phyloP scores from a whole-genome alignment of 2,113 vertebrate genomes.

The Isurus oxyrinchus region DNA sequence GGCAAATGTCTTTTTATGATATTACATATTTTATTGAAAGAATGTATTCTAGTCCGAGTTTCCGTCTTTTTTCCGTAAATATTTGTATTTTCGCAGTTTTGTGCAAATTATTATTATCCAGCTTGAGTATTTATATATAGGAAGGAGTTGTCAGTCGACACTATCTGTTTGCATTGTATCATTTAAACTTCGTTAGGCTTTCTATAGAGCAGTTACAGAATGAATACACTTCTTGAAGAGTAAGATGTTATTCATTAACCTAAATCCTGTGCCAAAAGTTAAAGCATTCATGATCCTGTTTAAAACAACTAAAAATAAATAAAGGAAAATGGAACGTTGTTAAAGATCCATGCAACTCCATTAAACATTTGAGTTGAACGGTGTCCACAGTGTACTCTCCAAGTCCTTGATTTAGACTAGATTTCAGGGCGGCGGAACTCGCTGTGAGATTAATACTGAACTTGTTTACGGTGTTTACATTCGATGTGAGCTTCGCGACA shows the following conservation, averaged over 20 bases:
- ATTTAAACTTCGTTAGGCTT: slow-evolving; percentile 38
- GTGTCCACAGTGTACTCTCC: background rate
- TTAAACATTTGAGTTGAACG: background rate
- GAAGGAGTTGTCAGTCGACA: slow-evolving; percentile 41
- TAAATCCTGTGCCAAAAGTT: slow-evolving; percentile 58
- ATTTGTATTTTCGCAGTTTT: slow-evolving; percentile 55
- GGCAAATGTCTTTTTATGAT: slow-evolving; percentile 35
- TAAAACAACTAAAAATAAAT: background rate
- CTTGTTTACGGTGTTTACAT: slow-evolving; percentile 5
- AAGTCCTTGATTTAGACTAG: background rate
- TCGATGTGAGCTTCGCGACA: background rate
- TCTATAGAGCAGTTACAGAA: slow-evolving; percentile 38
- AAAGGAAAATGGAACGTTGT: background rate
- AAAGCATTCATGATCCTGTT: background rate
- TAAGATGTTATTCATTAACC: slow-evolving; percentile 50
- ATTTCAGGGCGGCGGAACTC: background rate
- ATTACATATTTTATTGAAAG: slow-evolving; percentile 43
- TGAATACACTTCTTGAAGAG: background rate
- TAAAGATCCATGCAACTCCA: background rate
- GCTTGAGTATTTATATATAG: slow-evolving; percentile 38
- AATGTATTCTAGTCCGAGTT: slow-evolving; percentile 57
- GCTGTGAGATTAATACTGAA: background rate
- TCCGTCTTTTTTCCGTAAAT: slow-evolving; percentile 57
- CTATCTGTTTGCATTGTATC: slow-evolving; percentile 27
- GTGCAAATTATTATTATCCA: slow-evolving; percentile 53